Base-by-base conservation (phyloP, 1,140 invertebrate species). In the Plectrocnemia conspersa region DNA sequence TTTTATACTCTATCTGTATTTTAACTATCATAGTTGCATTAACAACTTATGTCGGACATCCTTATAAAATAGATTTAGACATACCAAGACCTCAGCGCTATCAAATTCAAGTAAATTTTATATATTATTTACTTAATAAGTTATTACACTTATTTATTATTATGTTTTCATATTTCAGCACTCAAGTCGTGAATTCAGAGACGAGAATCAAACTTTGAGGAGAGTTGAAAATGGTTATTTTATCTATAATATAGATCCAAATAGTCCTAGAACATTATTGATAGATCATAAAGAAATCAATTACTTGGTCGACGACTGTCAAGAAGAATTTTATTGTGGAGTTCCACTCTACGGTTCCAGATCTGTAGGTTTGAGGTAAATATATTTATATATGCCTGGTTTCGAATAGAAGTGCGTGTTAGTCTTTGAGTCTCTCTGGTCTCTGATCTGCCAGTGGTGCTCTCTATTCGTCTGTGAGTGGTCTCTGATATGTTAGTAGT, bases 201-300 rank as follows among this genome's bases (percentile, higher is more conserved):
- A 61, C 32, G 55, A 57, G 41, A 38, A n/a, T 2, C 11, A 24
- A 13, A 9, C 13, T 5, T n/a, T 57, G 24, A 25, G 52, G 23
- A 27, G 48, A 15, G 18, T 21, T 1, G 55, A 58, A 21, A 55
- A 55, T 1, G 59, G 59, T 7, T 61, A 58, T 23, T 61, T 61
- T 21, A 33, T 61, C 10, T 33, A 54, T 2, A 61, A 61, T 27
- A 18, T 52, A 10, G 59, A 61, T 41, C n/a, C 46, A 11, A 61
- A 61, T 18, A 58, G 59, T 36, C 55, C 54, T 10, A 29, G 48
- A 4, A 61, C 55, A 5, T 41, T 61, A 9, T 47, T 47, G 15
- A 9, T 52, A 4, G 7, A 3, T 10, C 32, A 32, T 3, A 27
- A 35, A 7, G 19, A 25, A n/a, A 27, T 52, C 11, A 22, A 13